Conservation (phyloP, 2,888 invertebrate genomes). For the Pedicia rivosa region DNA sequence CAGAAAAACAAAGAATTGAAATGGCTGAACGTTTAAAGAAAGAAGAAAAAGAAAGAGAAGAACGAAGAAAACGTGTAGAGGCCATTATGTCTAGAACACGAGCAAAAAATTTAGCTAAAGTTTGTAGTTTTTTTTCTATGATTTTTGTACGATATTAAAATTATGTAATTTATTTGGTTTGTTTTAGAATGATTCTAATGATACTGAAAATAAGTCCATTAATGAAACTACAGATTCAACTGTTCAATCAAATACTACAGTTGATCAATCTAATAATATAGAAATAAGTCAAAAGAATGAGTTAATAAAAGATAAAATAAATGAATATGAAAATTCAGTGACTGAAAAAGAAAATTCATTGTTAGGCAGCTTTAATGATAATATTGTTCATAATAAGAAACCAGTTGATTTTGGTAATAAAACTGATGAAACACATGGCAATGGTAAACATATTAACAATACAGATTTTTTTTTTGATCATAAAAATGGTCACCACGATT, state of each 20-base stretch:
- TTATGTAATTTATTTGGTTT: too few species aligned
- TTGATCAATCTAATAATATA: constrained; percentile 1
- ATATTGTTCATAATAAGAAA: background rate
- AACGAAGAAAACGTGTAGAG: constrained; percentile 77
- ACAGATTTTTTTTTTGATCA: constrained; percentile 3
- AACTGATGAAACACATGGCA: constrained; percentile 1
- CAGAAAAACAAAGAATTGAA: constrained; percentile 67
- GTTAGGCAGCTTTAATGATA: constrained; percentile 9
- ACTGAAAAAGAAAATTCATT: constrained; percentile 26
- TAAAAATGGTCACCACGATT: constrained; percentile 3
- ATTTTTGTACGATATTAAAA: too few species aligned
- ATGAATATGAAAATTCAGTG: constrained; percentile 27
- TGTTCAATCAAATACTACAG: constrained; percentile 4
- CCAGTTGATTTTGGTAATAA: background rate
- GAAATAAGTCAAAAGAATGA: constrained; percentile 1
- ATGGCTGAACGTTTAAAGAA: constrained; percentile 65
- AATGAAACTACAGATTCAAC: too few species aligned
- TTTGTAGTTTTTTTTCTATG: too few species aligned
- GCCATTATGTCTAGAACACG: constrained; percentile 87
- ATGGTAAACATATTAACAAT: constrained; percentile 4
- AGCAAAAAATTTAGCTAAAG: constrained; percentile 19
- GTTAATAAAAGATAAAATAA: constrained; percentile 5
- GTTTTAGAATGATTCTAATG: too few species aligned
- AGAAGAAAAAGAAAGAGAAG: constrained; percentile 80
- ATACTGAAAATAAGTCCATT: too few species aligned